Conservation (phyloP, 2,113 vertebrate genomes). For the Pandion haliaetus region DNA sequence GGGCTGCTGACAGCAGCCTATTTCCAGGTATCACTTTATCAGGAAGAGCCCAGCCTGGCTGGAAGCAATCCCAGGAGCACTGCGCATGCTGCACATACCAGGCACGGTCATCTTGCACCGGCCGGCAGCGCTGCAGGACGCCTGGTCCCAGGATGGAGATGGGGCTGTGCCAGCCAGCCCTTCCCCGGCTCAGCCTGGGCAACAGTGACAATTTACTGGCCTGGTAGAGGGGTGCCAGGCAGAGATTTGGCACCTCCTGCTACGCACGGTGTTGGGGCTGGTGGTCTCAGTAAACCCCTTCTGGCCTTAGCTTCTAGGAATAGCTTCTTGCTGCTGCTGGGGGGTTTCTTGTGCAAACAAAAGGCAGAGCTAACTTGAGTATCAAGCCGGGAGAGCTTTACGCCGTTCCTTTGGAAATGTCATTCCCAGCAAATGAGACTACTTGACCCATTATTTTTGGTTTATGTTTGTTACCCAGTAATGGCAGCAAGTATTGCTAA, state of each 20-base stretch:
- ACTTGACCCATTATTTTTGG: background rate
- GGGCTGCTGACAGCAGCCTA: background rate
- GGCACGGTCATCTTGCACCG: background rate
- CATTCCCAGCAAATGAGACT: background rate
- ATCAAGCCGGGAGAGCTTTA: background rate
- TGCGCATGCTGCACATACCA: background rate
- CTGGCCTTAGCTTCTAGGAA: background rate
- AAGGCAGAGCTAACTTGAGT: background rate
- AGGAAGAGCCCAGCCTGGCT: background rate
- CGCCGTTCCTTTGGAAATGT: background rate
- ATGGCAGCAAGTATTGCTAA: background rate
- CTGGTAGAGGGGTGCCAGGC: background rate
- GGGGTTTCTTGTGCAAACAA: background rate
- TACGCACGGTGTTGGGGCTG: rapidly evolving
- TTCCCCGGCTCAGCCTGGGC: rapidly evolving
- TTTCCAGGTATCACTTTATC: background rate
- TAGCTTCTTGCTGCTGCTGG: background rate
- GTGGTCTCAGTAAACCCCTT: background rate
- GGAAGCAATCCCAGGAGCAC: background rate
- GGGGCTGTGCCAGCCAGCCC: background rate
- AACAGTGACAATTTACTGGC: background rate
- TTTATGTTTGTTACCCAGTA: background rate
- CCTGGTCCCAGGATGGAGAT: background rate
- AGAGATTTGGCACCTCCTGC: background rate
- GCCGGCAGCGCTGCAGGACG: background rate